Conservation (phyloP, 2,113 vertebrate genomes). For the Heliornis fulica region DNA sequence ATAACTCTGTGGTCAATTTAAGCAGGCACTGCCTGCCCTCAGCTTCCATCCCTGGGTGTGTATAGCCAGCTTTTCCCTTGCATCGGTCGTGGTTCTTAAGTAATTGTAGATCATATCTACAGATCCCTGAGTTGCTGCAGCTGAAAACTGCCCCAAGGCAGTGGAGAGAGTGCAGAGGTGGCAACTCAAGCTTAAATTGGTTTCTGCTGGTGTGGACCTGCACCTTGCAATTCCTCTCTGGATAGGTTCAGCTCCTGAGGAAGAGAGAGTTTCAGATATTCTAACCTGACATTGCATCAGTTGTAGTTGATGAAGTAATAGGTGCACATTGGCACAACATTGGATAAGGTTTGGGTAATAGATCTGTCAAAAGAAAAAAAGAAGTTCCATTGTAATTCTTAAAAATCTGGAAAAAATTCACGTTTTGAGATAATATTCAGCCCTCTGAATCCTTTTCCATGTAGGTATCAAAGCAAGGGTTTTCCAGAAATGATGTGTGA, state of each 20-base stretch:
- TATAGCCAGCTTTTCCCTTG: neutral
- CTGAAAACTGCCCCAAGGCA: neutral
- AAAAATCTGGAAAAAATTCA: neutral
- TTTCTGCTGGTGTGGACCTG: neutral
- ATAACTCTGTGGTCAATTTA: neutral
- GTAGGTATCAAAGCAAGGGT: neutral
- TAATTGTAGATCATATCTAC: neutral
- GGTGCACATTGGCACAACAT: accelerated
- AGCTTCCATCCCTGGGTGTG: neutral
- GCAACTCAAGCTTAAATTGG: neutral
- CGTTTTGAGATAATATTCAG: neutral
- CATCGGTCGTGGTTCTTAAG: neutral
- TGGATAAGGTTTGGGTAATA: neutral
- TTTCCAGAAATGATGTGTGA: neutral
- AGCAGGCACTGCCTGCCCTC: neutral
- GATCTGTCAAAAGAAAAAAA: neutral
- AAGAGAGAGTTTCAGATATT: neutral
- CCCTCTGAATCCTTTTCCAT: neutral
- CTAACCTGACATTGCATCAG: neutral
- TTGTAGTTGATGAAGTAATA: neutral
- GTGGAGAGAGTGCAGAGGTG: neutral
- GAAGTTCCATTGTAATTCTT: neutral
- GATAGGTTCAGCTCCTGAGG: neutral
- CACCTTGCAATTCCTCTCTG: neutral
- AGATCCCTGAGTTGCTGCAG: neutral